phyloP scores from a whole-genome alignment of 1,140 invertebrate species.

The Sarcophaga bullata region DNA sequence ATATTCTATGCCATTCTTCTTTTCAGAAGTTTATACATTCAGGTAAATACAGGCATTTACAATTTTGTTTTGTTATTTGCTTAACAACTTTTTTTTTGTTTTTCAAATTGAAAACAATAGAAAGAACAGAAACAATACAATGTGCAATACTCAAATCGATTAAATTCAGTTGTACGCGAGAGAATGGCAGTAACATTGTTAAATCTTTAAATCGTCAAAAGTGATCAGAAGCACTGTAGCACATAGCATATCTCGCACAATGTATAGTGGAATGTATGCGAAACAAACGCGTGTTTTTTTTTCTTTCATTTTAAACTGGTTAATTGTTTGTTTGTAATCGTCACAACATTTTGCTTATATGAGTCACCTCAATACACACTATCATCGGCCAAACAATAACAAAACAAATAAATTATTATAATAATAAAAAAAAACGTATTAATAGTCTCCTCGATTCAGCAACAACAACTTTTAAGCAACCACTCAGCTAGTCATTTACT shows the following conservation, averaged over 20 bases:
- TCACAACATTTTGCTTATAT: neutral
- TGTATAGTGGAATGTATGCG: too few relatives aligned
- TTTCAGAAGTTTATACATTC: too few relatives aligned
- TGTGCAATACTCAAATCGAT: too few relatives aligned
- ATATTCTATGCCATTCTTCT: neutral
- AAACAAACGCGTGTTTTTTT: too few relatives aligned
- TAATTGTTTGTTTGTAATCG: slow-evolving; percentile 4
- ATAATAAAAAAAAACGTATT: too few relatives aligned
- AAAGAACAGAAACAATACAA: too few relatives aligned
- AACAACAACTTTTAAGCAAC: neutral
- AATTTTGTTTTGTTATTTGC: neutral
- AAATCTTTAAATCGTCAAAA: too few relatives aligned
- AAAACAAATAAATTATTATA: neutral
- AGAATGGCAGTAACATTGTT: too few relatives aligned
- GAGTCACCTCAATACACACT: slow-evolving; percentile 16
- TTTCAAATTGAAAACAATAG: too few relatives aligned
- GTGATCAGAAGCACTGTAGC: too few relatives aligned
- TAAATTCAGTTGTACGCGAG: too few relatives aligned
- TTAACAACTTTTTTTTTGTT: neutral
- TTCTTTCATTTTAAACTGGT: neutral
- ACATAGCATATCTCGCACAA: too few relatives aligned
- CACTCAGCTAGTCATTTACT: neutral
- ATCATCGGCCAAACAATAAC: neutral
- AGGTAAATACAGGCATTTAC: neutral
- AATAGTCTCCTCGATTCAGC: neutral